Evolutionary conservation across 2,797 vertebrate genomes (phyloP).

Genomic region (Hirundo rustica): DNA sequence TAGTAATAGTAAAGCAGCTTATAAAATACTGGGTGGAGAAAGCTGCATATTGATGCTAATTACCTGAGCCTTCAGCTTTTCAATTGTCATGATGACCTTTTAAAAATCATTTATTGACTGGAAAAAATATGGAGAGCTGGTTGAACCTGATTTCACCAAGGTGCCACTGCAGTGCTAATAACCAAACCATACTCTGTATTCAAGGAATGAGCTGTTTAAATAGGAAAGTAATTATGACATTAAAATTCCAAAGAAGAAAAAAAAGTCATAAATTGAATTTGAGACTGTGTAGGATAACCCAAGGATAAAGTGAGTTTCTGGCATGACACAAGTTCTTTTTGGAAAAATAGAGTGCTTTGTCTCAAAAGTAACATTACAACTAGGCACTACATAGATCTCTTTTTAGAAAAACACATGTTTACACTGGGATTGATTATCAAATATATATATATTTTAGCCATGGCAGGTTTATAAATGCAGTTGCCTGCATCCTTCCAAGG

Average conservation of each 20-base stretch:
- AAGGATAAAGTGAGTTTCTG: not conserved
- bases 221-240: constrained; percentile 13
- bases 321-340: not conserved
- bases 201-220: not conserved
- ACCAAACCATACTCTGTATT: not conserved
- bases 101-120: constrained; percentile 23
- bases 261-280: not conserved
- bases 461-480: not conserved
- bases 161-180: not conserved
- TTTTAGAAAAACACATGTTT: not conserved
- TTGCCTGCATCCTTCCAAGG: constrained; percentile 18
- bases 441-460: not conserved
- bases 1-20: not conserved
- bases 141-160: not conserved
- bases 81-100: constrained; percentile 20
- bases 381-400: accelerated
- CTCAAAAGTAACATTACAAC: not conserved
- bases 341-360: not conserved
- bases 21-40: not conserved
- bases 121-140: not conserved
- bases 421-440: not conserved
- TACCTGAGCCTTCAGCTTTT: constrained; percentile 7
- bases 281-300: not conserved
- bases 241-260: constrained; percentile 6
- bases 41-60: not conserved